phyloP scores from a whole-genome alignment of 2,888 invertebrate species.

The Netelia virgata region DNA sequence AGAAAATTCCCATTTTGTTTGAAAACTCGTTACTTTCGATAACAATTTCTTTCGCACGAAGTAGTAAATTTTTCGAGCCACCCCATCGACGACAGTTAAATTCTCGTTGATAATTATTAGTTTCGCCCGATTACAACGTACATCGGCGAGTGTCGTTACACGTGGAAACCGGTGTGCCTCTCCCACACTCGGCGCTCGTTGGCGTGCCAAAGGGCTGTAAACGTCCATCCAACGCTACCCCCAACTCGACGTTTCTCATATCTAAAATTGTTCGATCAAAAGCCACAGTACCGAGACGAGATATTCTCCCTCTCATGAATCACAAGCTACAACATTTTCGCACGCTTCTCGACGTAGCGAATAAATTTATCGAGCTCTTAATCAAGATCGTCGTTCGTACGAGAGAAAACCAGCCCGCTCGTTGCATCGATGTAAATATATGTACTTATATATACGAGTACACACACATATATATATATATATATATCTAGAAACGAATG shows the following conservation, averaged over 20 bases:
- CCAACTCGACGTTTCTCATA: conserved; percentile 60
- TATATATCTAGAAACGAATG: neutral
- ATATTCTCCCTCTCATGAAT: conserved; percentile 53
- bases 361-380: conserved; percentile 59
- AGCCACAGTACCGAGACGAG: conserved; percentile 62
- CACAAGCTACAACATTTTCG: conserved; percentile 35
- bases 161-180: neutral
- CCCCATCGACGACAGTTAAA: no score
- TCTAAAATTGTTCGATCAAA: conserved; percentile 73
- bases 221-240: conserved; percentile 49
- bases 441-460: neutral
- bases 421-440: neutral
- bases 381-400: conserved; percentile 53
- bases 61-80: no score
- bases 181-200: conserved; percentile 43
- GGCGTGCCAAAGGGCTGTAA: conserved; percentile 76
- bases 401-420: neutral
- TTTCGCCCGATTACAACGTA: no score
- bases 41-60: no score
- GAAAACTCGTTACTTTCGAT: no score
- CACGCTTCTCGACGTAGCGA: conserved; percentile 48
- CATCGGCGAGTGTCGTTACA: neutral
- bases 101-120: neutral
- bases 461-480: conserved; percentile 6
- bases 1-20: no score